Evolutionary conservation across 2,113 vertebrate species (phyloP), one percentile per base, ranked within the genome.

Genomic region (Rhabdomys dilectus): DNA sequence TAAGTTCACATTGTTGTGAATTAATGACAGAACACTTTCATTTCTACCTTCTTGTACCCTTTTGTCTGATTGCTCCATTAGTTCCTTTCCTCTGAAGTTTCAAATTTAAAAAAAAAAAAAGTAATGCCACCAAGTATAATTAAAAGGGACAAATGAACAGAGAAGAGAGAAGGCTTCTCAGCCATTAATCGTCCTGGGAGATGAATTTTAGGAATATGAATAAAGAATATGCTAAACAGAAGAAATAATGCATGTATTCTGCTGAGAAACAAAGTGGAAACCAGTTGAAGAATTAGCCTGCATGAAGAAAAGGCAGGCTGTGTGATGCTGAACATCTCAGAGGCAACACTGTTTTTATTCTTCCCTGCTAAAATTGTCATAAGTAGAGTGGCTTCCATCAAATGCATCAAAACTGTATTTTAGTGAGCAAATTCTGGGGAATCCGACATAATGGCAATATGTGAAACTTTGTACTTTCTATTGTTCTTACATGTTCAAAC

Each of bases 11-110:
- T 62, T n/a, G 34, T 90, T 92, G 72, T 89, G 95, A 88, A 80
- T 72, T 92, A 96, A 94, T 91, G 75, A 81, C 48, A 94, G 72
- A 84, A 91, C 91, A 96, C 95, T 97, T 97, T 96, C 89, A 93
- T 95, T 94, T 45, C 7, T 21, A 29, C 34, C 77, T 97, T 93
- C 85, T 95, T 70, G 6, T 88, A 93, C 93, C 53, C 90, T 86
- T 90, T 91, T 66, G 64, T 93, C 93, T 64, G 80, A 89, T 62
- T 94, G 86, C 3, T 62, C 88, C 73, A 89, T 96, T 91, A 94
- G 86, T 70, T 31, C 66, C 58, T 91, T 84, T 93, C 36, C 48
- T 48, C 39, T 56, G 48, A 66, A 78, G 75, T 80, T 95, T 95
- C 77, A 84, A 87, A n/a, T 66, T 64, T 16, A 62, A 62, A 73